Conservation (phyloP, 2,113 vertebrate genomes). For the Oncorhynchus mykiss region DNA sequence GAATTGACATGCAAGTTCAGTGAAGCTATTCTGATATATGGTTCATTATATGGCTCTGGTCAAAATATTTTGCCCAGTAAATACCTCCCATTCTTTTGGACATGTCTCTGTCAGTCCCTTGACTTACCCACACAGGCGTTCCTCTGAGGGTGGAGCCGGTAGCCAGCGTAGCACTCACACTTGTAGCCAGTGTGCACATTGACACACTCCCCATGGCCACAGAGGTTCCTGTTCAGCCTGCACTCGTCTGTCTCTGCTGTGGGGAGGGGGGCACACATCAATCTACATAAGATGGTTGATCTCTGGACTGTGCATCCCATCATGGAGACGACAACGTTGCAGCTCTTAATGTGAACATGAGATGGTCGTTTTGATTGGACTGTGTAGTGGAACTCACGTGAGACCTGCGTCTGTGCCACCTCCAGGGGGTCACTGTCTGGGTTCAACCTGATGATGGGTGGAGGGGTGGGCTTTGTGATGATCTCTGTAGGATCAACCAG, state of each 20-base stretch:
- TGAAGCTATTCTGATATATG: too few species aligned
- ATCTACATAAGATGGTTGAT: too few species aligned
- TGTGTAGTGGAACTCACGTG: slow-evolving; percentile 67
- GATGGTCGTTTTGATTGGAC: too few species aligned
- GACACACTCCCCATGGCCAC: slow-evolving; percentile 84
- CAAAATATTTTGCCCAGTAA: too few species aligned
- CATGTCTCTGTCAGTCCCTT: background rate
- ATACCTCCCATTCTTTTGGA: too few species aligned
- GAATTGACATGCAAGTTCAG: background rate
- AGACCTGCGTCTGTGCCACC: slow-evolving; percentile 68
- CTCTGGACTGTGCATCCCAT: too few species aligned
- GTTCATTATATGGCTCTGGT: too few species aligned
- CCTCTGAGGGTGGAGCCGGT: slow-evolving; percentile 76
- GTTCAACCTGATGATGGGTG: slow-evolving; percentile 67
- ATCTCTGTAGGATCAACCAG: slow-evolving; percentile 58
- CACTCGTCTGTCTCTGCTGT: slow-evolving; percentile 81
- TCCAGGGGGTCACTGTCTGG: slow-evolving; percentile 66
- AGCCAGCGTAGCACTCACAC: slow-evolving; percentile 83
- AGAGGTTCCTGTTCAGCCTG: slow-evolving; percentile 81
- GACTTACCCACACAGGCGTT: slow-evolving; percentile 86
- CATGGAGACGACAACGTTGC: too few species aligned
- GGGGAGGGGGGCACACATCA: slow-evolving; percentile 29
- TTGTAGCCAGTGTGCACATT: slow-evolving; percentile 75
- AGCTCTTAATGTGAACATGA: too few species aligned
- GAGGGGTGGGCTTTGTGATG: slow-evolving; percentile 67